These are phyloP conservation scores for Phataginus tricuspis DNA, from an alignment of 2,797 vertebrate genomes.

Conservation along the genomic window DNA sequence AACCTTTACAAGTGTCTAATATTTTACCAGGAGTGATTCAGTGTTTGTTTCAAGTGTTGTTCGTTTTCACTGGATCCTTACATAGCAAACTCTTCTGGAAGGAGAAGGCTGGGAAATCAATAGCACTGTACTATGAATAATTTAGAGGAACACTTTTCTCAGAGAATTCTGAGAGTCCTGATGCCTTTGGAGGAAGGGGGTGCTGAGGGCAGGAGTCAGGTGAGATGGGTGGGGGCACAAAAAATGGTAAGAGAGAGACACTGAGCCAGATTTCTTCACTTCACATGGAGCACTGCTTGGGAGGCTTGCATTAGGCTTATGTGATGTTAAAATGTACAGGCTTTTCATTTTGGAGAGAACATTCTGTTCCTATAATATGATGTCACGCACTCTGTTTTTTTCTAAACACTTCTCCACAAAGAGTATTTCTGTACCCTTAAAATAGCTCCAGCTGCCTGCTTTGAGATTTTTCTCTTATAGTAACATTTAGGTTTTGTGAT, in stretches of 20 bases:
- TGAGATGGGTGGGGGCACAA: background rate
- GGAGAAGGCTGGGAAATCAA: background rate
- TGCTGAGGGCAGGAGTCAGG: background rate
- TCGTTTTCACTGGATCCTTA: conserved; percentile 55
- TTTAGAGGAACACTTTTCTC: conserved; percentile 34
- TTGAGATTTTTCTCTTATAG: background rate
- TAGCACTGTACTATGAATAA: conserved; percentile 45
- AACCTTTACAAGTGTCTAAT: conserved; percentile 8
- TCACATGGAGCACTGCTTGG: background rate
- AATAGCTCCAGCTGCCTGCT: conserved; percentile 16
- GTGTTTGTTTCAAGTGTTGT: conserved; percentile 11
- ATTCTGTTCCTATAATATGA: background rate
- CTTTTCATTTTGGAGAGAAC: conserved; percentile 13
- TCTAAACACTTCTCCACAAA: conserved; percentile 19
- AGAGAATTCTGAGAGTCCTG: background rate
- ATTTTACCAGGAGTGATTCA: conserved; percentile 51
- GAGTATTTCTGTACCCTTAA: conserved; percentile 38
- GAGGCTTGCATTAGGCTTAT: background rate
- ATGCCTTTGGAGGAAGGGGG: background rate
- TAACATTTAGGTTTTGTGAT: conserved; percentile 30
- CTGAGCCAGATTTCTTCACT: background rate
- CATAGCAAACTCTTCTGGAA: conserved; percentile 26
- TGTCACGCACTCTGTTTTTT: background rate
- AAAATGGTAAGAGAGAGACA: background rate
- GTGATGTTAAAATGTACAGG: background rate